phyloP scores from a whole-genome alignment of 2,113 vertebrate species.

The Cromileptes altivelis region DNA sequence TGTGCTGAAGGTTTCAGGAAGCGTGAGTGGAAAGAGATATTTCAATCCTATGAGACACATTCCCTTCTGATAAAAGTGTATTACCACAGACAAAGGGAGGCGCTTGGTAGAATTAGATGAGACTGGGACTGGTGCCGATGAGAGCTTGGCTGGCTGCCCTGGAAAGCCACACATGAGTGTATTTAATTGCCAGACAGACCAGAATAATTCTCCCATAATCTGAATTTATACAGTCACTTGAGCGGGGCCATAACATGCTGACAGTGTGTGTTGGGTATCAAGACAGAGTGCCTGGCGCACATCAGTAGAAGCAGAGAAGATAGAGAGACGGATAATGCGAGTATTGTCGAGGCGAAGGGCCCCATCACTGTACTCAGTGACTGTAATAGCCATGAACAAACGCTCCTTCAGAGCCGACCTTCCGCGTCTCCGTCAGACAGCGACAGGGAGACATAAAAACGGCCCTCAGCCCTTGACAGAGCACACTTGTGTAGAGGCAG shows the following conservation, averaged over 20 bases:
- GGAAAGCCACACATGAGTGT: slow-evolving; percentile 91
- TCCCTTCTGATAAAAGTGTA: slow-evolving; percentile 85
- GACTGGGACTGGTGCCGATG: slow-evolving; percentile 89
- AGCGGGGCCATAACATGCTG: slow-evolving; percentile 75
- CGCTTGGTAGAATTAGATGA: slow-evolving; percentile 88
- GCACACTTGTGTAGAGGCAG: slow-evolving; percentile 68
- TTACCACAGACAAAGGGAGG: slow-evolving; percentile 87
- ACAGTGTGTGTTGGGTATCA: slow-evolving; percentile 73
- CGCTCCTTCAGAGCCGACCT: slow-evolving; percentile 63
- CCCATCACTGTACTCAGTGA: slow-evolving; percentile 64
- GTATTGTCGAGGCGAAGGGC: slow-evolving; percentile 67
- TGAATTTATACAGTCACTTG: slow-evolving; percentile 80
- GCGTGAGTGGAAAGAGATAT: slow-evolving; percentile 69
- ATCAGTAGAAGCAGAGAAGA: slow-evolving; percentile 50
- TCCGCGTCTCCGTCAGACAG: slow-evolving; percentile 56
- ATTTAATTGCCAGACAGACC: slow-evolving; percentile 93
- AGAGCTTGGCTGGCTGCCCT: slow-evolving; percentile 90
- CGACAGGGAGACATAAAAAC: slow-evolving; percentile 60
- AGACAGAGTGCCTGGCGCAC: slow-evolving; percentile 66
- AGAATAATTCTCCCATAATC: slow-evolving; percentile 91
- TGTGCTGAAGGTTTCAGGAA: slow-evolving; percentile 55
- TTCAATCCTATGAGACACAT: slow-evolving; percentile 80
- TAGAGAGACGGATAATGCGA: slow-evolving; percentile 60
- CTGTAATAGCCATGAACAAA: slow-evolving; percentile 69
- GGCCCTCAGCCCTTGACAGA: slow-evolving; percentile 67